Evolutionary conservation across 1,140 invertebrate genomes (phyloP).

Genomic region (Trichonephila clavipes): DNA sequence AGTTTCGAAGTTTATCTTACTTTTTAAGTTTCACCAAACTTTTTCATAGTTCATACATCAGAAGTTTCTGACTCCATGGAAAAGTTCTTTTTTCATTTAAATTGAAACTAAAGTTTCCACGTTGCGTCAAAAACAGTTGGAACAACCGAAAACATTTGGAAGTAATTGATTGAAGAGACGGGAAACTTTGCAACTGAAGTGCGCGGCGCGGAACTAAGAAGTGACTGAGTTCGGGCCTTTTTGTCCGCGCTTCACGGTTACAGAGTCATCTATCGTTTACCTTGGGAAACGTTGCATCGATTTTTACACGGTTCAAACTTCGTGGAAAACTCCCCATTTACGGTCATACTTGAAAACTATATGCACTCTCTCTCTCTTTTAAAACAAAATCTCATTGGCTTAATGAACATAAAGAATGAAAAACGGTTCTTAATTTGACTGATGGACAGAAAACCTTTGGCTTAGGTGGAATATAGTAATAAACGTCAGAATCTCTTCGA

Average conservation of each 20-base stretch:
- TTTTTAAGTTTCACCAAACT: not conserved
- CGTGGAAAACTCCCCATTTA: not conserved
- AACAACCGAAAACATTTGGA: conserved; percentile 11
- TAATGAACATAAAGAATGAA: not conserved
- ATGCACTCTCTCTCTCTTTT: not conserved
- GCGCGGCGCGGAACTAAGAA: conserved; percentile 12
- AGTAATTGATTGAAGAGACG: conserved; percentile 4
- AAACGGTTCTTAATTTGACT: not conserved
- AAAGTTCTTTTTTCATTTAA: not conserved
- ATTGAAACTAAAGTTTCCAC: not conserved
- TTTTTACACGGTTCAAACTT: conserved; percentile 27
- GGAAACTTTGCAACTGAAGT: conserved; percentile 32
- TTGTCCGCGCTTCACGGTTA: not conserved
- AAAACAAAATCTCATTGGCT: not conserved
- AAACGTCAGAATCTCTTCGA: not conserved
- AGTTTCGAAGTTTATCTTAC: not conserved
- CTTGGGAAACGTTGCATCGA: conserved; percentile 37
- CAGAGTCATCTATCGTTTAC: conserved; percentile 59
- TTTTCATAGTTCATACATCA: conserved; percentile 1
- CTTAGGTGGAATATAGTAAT: not conserved
- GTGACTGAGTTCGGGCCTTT: conserved; percentile 1
- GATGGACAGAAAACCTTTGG: not conserved
- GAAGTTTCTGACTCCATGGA: not conserved
- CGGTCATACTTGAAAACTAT: not conserved
- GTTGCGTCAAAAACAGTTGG: conserved; percentile 6